Conservation (phyloP, 2,888 invertebrate genomes). For the Patella pellucida region DNA sequence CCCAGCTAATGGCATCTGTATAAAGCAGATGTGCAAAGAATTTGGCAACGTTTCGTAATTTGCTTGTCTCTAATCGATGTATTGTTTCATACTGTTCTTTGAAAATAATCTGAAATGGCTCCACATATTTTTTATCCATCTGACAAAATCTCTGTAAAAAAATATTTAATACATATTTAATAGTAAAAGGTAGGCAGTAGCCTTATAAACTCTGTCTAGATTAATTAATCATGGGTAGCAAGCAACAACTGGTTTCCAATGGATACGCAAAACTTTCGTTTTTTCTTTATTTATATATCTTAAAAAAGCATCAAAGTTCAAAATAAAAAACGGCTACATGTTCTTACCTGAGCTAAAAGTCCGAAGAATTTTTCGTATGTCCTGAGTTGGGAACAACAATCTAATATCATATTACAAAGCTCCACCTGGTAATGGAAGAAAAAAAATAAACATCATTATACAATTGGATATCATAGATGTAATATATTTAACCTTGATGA, state of each 20-base stretch:
- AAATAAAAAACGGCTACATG: neutral
- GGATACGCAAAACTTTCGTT: neutral
- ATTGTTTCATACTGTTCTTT: slow-evolving; percentile 92
- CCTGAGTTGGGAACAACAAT: slow-evolving; percentile 98
- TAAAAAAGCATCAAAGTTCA: neutral
- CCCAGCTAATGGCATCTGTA: slow-evolving; percentile 98
- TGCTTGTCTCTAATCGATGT: slow-evolving; percentile 94
- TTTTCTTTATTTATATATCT: neutral
- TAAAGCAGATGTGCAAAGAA: slow-evolving; percentile 96
- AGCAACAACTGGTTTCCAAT: too few relatives aligned
- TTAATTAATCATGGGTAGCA: too few relatives aligned
- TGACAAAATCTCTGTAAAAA: slow-evolving; percentile 83
- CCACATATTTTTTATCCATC: slow-evolving; percentile 91
- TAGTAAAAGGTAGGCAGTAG: neutral
- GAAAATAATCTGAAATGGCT: slow-evolving; percentile 94
- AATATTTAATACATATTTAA: slow-evolving; percentile 14
- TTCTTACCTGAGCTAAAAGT: slow-evolving; percentile 83
- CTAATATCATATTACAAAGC: slow-evolving; percentile 97
- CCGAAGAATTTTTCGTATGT: slow-evolving; percentile 99
- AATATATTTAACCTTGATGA: too few relatives aligned
- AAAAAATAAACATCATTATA: neutral
- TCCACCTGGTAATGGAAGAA: slow-evolving; percentile 74
- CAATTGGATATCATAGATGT: too few relatives aligned
- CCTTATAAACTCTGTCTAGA: too few relatives aligned
- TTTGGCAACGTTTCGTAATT: slow-evolving; percentile 94